Evolutionary conservation across 2,888 invertebrate genomes (phyloP).

Genomic region (Pollenia amentaria): DNA sequence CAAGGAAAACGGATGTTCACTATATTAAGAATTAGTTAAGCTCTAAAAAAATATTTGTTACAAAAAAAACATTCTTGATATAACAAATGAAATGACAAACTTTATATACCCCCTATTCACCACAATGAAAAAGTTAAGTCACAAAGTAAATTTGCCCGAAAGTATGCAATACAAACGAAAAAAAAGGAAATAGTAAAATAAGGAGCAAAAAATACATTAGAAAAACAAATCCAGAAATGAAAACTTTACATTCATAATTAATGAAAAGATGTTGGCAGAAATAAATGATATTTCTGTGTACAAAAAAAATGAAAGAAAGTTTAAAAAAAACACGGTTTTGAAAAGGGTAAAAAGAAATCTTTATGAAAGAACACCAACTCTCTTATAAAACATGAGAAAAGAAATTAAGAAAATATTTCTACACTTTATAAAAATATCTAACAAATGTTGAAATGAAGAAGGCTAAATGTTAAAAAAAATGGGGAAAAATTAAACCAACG

Average conservation of each 20-base stretch:
- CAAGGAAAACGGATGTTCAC: too few relatives aligned
- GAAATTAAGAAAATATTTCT: slow-evolving; percentile 62
- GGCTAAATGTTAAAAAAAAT: neutral
- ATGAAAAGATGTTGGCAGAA: slow-evolving; percentile 68
- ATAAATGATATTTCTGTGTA: slow-evolving; percentile 50
- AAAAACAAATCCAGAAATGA: slow-evolving; percentile 54
- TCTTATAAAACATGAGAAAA: slow-evolving; percentile 38
- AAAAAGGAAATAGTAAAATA: neutral
- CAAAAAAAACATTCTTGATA: too few relatives aligned
- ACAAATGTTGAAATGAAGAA: neutral
- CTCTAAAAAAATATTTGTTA: too few relatives aligned
- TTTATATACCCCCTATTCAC: too few relatives aligned
- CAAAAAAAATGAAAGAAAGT: neutral
- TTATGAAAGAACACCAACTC: neutral
- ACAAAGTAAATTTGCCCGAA: slow-evolving; percentile 16
- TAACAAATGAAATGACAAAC: too few relatives aligned
- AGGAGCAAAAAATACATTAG: slow-evolving; percentile 10
- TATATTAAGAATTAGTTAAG: too few relatives aligned
- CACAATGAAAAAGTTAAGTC: neutral
- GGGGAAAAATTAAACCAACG: slow-evolving; percentile 9
- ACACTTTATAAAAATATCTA: slow-evolving; percentile 51
- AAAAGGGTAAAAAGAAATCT: slow-evolving; percentile 49
- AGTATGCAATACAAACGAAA: neutral
- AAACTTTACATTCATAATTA: slow-evolving; percentile 71
- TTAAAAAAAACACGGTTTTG: slow-evolving; percentile 9